These are phyloP conservation scores for Argyresthia goedartella DNA, from an alignment of 2,888 invertebrate species.

Conservation along the genomic window DNA sequence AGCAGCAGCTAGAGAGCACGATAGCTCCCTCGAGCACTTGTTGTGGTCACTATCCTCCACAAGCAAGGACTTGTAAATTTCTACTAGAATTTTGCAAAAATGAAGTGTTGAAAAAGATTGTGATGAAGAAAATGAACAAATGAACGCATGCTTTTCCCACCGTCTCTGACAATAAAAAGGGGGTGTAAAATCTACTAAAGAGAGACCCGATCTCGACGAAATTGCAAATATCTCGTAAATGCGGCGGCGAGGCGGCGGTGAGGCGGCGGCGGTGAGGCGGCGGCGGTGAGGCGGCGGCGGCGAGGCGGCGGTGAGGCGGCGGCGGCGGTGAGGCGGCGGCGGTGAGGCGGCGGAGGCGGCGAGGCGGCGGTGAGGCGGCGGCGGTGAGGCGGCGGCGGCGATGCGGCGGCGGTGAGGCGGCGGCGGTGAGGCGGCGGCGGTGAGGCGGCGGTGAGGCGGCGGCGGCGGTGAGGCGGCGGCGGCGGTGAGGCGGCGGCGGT, in stretches of 20 bases:
- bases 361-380: conserved; percentile 12
- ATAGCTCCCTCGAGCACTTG: no score
- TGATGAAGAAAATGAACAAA: no score
- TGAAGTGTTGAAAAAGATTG: no score
- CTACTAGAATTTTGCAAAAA: no score
- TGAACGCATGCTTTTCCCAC: no score
- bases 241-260: conserved; percentile 10
- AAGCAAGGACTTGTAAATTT: no score
- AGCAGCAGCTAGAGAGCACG: no score
- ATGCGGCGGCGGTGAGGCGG: conserved; percentile 17
- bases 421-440: conserved; percentile 12
- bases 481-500: conserved; percentile 12
- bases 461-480: conserved; percentile 14
- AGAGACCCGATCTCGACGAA: conserved; percentile 14
- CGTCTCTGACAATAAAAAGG: background rate
- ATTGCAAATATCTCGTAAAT: conserved; percentile 44
- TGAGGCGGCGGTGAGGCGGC: conserved; percentile 11
- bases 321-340: conserved; percentile 13
- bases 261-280: conserved; percentile 13
- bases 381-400: conserved; percentile 11
- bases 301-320: conserved; percentile 11
- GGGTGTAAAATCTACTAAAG: conserved; percentile 49
- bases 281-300: conserved; percentile 12
- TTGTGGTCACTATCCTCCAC: no score
- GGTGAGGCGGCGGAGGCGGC: no score